These are phyloP conservation scores for Caenorhabditis drosophilae DNA, from an alignment of 2,888 invertebrate genomes.

Conservation along the genomic window DNA sequence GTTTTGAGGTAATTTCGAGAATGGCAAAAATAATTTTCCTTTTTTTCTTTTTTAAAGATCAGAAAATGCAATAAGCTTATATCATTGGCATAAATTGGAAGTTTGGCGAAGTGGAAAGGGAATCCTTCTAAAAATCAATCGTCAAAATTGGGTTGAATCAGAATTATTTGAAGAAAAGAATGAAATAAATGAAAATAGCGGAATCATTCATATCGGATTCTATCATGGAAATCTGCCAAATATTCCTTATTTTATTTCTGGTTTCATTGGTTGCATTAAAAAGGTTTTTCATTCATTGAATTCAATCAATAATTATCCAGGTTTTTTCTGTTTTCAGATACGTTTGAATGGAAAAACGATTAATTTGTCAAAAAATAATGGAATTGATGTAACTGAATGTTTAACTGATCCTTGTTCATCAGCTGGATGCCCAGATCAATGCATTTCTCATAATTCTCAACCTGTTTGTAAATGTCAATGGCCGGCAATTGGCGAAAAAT, in stretches of 20 bases:
- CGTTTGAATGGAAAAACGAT: conserved; percentile 39
- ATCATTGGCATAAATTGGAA: conserved; percentile 55
- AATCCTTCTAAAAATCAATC: conserved; percentile 43
- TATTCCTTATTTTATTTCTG: conserved; percentile 10
- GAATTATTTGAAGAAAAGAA: conserved; percentile 19
- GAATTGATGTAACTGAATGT: conserved; percentile 38
- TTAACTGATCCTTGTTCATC: conserved; percentile 46
- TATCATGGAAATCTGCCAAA: conserved; percentile 7
- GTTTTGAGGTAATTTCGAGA: conserved; percentile 26
- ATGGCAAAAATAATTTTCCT: not conserved
- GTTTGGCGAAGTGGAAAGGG: conserved; percentile 52
- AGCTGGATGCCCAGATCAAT: conserved; percentile 37
- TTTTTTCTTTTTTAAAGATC: conserved; percentile 35
- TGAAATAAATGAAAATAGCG: conserved; percentile 15
- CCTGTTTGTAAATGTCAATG: conserved; percentile 46
- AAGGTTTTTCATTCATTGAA: conserved; percentile 15
- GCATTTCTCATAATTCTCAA: conserved; percentile 32
- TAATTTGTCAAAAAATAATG: conserved; percentile 11
- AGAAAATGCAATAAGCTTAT: conserved; percentile 37
- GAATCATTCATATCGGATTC: conserved; percentile 16
- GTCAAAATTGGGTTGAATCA: conserved; percentile 47
- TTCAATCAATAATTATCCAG: not conserved
- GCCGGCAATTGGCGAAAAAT: conserved; percentile 35
- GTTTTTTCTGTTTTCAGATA: conserved; percentile 18
- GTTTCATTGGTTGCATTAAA: conserved; percentile 42